Evolutionary conservation across 2,113 vertebrate species (phyloP).

Genomic region (Cygnus buccinator): DNA sequence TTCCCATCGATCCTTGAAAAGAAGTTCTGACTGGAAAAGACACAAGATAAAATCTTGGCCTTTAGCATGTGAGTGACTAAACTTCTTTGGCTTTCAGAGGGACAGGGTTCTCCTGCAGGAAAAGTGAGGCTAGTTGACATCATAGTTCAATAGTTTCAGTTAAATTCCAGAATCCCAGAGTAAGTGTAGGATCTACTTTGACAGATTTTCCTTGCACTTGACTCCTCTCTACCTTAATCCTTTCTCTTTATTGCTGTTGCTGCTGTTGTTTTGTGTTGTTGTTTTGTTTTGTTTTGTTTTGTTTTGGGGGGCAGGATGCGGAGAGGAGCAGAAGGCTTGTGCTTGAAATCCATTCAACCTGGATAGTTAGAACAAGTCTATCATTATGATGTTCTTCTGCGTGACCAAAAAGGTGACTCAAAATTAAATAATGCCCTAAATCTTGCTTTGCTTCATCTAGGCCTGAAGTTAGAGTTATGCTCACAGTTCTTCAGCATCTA

Average conservation of each 20-base stretch:
- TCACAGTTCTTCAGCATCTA: background rate
- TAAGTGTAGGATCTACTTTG: background rate
- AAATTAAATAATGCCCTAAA: background rate
- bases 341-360: background rate
- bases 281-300: background rate
- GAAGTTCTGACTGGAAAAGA: background rate
- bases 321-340: background rate
- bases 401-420: background rate
- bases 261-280: background rate
- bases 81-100: background rate
- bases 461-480: background rate
- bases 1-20: background rate
- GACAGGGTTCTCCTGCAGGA: background rate
- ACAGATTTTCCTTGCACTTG: background rate
- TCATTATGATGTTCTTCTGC: background rate
- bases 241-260: background rate
- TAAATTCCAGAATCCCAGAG: background rate
- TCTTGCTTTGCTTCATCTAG: background rate
- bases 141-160: background rate
- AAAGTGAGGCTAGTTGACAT: background rate
- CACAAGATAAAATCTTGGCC: background rate
- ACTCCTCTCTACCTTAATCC: background rate
- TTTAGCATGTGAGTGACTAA: background rate
- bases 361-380: background rate
- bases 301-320: background rate